Evolutionary conservation across 2,113 vertebrate genomes (phyloP), one percentile per base, ranked within the genome.

Genomic region (cattle (Bos taurus)): DNA sequence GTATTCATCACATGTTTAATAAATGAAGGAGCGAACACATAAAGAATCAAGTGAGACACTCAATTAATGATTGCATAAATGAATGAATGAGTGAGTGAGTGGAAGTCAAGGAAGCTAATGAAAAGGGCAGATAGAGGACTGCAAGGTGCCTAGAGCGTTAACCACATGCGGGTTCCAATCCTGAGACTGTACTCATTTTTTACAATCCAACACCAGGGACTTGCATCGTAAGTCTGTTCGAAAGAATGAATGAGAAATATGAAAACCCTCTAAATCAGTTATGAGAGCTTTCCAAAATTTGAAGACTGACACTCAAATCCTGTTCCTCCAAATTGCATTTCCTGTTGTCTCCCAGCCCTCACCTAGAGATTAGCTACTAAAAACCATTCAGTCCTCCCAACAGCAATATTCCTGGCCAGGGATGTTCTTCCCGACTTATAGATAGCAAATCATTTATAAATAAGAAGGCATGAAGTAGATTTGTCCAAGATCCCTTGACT

Each of bases 151-250:
- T 64, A 33, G 48, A 67, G n/a, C 28, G 5, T 48, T 59, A 71
- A 46, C 1, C 25, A 19, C 0, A 2, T 2, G 2, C 4, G 57
- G 5, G 1, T 57, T 71, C 12, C 30, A 74, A 12, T 21, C 19
- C 56, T 67, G 86, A 93, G 54, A 81, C 0, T 33, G 25, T 19
- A 48, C 40, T 59, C 16, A 1, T 25, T 4, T 36, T 64, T 93
- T 46, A 56, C 77, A 78, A 46, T 56, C 30, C 28, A 12, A 11
- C 52, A 9, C 74, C 12, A n/a, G 59, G 28, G 19, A 2, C 36
- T 36, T 19, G 56, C n/a, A 48, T 40, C 6, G 1, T 43, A 92
- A 46, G 10, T 74, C 81, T 89, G 1, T 80, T 78, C 60, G 15
- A 83, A 87, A 84, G 43, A 86, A 94, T 2, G 71, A 84, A 19